These are phyloP conservation scores for Lomographa bimaculata DNA, from an alignment of 2,888 invertebrate species.

Conservation along the genomic window DNA sequence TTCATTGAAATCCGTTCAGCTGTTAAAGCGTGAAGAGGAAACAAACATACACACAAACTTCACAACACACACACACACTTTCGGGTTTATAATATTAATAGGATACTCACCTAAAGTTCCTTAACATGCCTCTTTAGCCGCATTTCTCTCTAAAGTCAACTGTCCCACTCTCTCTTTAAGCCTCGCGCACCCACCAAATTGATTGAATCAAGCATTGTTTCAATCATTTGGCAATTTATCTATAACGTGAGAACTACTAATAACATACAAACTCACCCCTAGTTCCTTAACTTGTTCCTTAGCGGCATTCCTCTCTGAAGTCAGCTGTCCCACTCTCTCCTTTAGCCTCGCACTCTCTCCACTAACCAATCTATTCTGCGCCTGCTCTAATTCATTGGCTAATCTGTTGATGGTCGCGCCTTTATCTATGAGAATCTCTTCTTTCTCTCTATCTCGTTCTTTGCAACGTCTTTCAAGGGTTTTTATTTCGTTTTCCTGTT, in stretches of 20 bases:
- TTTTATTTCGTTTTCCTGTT: constrained; percentile 78
- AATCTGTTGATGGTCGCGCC: constrained; percentile 85
- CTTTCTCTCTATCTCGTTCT: constrained; percentile 84
- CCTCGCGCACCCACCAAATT: constrained; percentile 56
- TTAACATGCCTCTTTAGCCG: constrained; percentile 79
- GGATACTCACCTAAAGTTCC: constrained; percentile 74
- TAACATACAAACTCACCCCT: constrained; percentile 68
- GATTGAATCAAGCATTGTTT: too few relatives aligned
- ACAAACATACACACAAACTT: too few relatives aligned
- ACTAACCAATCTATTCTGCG: constrained; percentile 79
- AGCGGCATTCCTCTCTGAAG: constrained; percentile 73
- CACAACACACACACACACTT: too few relatives aligned
- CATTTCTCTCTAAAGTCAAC: constrained; percentile 72
- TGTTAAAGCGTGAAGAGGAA: too few relatives aligned
- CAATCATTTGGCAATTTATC: too few relatives aligned
- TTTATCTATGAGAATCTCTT: constrained; percentile 85
- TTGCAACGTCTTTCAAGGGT: constrained; percentile 78
- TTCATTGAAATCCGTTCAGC: too few relatives aligned
- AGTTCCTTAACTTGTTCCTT: constrained; percentile 81
- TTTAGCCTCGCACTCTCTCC: constrained; percentile 61
- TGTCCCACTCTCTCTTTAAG: constrained; percentile 74
- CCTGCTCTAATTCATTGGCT: constrained; percentile 83
- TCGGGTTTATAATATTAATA: too few relatives aligned
- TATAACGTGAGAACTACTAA: too few relatives aligned
- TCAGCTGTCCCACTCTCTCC: constrained; percentile 73